These are phyloP conservation scores for Gastrophryne carolinensis DNA, from an alignment of 2,797 vertebrate genomes.

Conservation along the genomic window DNA sequence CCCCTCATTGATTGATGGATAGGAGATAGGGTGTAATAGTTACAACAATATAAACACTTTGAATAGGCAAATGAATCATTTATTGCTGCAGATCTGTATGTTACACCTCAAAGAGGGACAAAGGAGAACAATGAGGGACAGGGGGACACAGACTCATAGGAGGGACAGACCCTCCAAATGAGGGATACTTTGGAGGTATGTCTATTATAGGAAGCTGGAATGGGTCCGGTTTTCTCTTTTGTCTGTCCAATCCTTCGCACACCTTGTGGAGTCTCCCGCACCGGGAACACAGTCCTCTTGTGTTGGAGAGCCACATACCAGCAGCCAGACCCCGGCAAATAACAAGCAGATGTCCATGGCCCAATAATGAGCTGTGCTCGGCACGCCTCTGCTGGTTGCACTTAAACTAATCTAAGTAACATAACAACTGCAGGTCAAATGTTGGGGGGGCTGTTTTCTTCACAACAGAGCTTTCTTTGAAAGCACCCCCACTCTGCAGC, in stretches of 20 bases:
- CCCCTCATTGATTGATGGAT: too few relatives aligned
- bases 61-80: too few relatives aligned
- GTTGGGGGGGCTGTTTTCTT: constrained; percentile 61
- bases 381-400: constrained; percentile 51
- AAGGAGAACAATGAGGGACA: too few relatives aligned
- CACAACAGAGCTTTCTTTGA: constrained; percentile 61
- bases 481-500: constrained; percentile 72
- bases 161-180: too few relatives aligned
- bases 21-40: too few relatives aligned
- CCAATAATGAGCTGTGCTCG: constrained; percentile 41
- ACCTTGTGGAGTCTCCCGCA: constrained; percentile 25
- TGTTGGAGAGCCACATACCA: constrained; percentile 48
- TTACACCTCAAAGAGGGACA: too few relatives aligned
- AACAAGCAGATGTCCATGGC: constrained; percentile 41
- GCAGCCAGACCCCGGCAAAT: constrained; percentile 47
- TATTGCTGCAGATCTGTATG: too few relatives aligned
- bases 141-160: too few relatives aligned
- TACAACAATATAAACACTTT: too few relatives aligned
- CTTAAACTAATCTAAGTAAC: constrained; percentile 58
- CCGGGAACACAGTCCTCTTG: constrained; percentile 41
- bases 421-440: constrained; percentile 67
- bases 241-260: constrained; percentile 1
- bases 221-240: neutral
- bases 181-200: too few relatives aligned
- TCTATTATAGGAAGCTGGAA: constrained; percentile 4